These are phyloP conservation scores for Margarornis squamiger DNA, from an alignment of 2,797 vertebrate species.

Conservation along the genomic window DNA sequence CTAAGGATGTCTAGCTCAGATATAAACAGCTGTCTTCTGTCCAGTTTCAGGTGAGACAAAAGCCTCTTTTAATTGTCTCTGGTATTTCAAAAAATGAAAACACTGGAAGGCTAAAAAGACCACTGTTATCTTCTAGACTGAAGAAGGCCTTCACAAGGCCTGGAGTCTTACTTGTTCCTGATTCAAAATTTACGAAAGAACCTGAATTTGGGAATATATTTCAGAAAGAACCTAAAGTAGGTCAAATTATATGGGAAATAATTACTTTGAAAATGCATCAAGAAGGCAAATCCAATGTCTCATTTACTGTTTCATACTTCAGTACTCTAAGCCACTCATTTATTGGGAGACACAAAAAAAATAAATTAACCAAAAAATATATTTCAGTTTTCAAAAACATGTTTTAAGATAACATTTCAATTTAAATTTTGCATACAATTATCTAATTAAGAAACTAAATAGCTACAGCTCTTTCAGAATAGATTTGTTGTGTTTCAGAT, in stretches of 20 bases:
- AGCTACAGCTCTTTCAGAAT: background rate
- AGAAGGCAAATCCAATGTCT: background rate
- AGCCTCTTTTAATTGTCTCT: background rate
- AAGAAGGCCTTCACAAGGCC: background rate
- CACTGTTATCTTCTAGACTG: background rate
- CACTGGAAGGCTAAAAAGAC: background rate
- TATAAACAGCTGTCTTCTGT: background rate
- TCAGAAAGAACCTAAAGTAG: background rate
- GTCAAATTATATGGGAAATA: background rate
- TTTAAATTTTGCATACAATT: background rate
- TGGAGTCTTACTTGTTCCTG: background rate
- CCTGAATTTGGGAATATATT: background rate
- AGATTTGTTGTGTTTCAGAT: background rate
- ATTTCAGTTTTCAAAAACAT: background rate
- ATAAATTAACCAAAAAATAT: background rate
- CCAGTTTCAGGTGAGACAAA: background rate
- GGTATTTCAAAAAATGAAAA: background rate
- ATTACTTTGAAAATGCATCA: background rate
- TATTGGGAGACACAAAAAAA: background rate
- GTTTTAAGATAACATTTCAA: background rate
- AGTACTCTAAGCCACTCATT: background rate
- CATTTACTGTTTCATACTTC: background rate
- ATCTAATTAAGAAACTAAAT: background rate
- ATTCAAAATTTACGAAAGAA: background rate
- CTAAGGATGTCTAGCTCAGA: background rate